These are phyloP conservation scores for Neodon shergylaensis DNA, from an alignment of 2,113 vertebrate species.

Conservation along the genomic window DNA sequence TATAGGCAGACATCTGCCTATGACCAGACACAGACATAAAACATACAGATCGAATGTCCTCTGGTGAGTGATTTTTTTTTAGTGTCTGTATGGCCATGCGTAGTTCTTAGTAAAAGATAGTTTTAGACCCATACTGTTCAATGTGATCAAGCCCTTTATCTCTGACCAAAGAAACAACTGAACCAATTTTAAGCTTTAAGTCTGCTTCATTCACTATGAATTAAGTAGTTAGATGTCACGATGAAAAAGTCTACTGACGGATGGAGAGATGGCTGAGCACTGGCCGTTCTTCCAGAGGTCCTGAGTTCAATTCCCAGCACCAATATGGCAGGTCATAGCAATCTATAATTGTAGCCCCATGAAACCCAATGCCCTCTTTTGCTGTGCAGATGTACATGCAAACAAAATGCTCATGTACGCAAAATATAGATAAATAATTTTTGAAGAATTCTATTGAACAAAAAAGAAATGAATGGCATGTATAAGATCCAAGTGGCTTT, in stretches of 20 bases:
- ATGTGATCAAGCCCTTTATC: background rate
- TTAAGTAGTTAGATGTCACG: background rate
- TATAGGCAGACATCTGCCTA: background rate
- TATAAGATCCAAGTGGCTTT: conserved; percentile 5
- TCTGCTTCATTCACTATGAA: background rate
- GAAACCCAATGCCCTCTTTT: background rate
- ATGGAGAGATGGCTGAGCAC: background rate
- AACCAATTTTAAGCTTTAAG: background rate
- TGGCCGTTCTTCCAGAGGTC: background rate
- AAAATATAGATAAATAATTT: background rate
- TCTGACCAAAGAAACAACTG: background rate
- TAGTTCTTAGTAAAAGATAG: background rate
- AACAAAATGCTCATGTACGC: background rate
- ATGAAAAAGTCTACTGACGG: background rate
- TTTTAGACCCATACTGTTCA: background rate
- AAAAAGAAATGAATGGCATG: background rate
- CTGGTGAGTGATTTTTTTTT: background rate
- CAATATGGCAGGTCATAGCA: background rate
- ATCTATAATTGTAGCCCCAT: background rate
- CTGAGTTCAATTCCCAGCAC: background rate
- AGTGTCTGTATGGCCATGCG: background rate
- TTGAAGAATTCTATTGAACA: background rate
- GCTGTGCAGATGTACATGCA: background rate
- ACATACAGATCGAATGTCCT: background rate
- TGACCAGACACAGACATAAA: background rate